Evolutionary conservation across 2,888 invertebrate genomes (phyloP), one percentile per base, ranked within the genome.

Genomic region (Trissonchulus latispiculum): DNA sequence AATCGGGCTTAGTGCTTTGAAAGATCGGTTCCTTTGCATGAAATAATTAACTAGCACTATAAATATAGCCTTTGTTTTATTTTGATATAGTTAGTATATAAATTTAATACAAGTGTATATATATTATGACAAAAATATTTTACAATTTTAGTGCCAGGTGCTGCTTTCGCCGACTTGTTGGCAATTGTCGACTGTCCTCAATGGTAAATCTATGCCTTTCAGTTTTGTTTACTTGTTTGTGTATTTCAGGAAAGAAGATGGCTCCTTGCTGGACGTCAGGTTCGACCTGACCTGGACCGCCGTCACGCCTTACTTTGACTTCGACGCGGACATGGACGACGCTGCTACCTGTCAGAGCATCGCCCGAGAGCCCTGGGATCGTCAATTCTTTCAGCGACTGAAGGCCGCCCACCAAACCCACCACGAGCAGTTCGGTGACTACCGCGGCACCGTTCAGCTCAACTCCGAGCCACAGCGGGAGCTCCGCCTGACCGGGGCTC

Each of bases 321-420:
- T 88, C 80, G 91, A 91, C 81, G 87, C 88, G 0, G 90, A 91
- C 77, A 85, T 90, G 66, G 86, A 90, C 77, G 87, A 88, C 0
- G 84, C 87, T 0, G 84, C 89, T 0, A 85, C 91, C 79, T 90
- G 91, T 66, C 87, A 89, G 76, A 89, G 90, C 1, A 88, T 92
- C 59, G 90, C 91, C 0, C 85, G 87, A 70, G 91, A 92, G 82
- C 86, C 87, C 0, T 92, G 92, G 92, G 88, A 88, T 72, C 85
- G 87, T 72, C 83, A 87, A 71, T 90, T 90, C 81, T 92, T 89
- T 80, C 84, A 88, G 72, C 86, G 85, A 35, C 86, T 89, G 48
- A 88, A 88, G 84, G 86, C 84, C 89, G 91, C 89, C 0, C 90
- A 91, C 80, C 91, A 92, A 80, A 89, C 89, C 0, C 92, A 92